Percentiles rank a stretch among this genome's conserved stretches.
These are phyloP conservation scores for Parazoanthus darwini DNA, from an alignment of 92 coral and sea anemone species.

Conservation along the genomic window DNA sequence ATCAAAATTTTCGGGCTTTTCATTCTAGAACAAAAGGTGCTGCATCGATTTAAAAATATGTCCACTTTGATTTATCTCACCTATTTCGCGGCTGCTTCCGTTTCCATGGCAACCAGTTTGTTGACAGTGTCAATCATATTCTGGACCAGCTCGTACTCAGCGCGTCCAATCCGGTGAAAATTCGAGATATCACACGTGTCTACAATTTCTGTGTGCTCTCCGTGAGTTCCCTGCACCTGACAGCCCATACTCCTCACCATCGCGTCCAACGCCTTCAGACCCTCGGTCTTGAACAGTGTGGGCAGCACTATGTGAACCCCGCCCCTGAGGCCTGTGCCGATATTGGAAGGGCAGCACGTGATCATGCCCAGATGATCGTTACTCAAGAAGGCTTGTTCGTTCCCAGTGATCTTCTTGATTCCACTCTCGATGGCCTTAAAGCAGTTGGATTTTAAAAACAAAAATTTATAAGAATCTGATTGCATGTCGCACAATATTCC, in stretches of 20 bases:
- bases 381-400: slow-evolving; percentile 53
- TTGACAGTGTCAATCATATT: slow-evolving; percentile 72
- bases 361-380: slow-evolving; percentile 61
- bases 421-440: slow-evolving; percentile 48
- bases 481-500: no score
- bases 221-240: slow-evolving; percentile 71
- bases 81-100: slow-evolving; percentile 26
- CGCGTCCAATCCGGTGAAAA: slow-evolving; percentile 63
- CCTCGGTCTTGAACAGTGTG: slow-evolving; percentile 56
- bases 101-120: slow-evolving; percentile 61
- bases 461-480: no score
- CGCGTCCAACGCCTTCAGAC: slow-evolving; percentile 57
- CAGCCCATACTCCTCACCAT: slow-evolving; percentile 47
- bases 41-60: not conserved
- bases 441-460: no score
- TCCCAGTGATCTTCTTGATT: slow-evolving; percentile 49
- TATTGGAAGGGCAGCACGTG: slow-evolving; percentile 79
- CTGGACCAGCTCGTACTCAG: slow-evolving; percentile 67
- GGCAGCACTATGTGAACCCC: slow-evolving; percentile 66
- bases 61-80: not conserved
- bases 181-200: slow-evolving; percentile 70
- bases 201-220: slow-evolving; percentile 75
- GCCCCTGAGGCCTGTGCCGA: slow-evolving; percentile 75
- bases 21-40: no score
- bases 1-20: no score